Evolutionary conservation across 2,113 vertebrate species (phyloP).

Genomic region (Bos javanicus): DNA sequence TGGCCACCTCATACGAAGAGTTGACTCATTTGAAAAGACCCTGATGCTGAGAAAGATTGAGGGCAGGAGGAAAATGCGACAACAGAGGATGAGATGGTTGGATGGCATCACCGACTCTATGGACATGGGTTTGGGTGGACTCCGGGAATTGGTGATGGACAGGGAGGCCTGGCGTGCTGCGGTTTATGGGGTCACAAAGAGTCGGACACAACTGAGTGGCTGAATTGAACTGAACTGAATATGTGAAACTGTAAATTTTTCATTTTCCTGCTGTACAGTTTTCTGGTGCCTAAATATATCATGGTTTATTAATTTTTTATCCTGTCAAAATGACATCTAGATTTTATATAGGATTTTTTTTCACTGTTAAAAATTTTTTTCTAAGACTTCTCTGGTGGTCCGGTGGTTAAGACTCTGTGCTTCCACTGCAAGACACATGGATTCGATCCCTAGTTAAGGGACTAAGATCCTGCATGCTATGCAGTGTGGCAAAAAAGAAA

Average conservation of each 20-base stretch:
- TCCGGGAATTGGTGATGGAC: no score
- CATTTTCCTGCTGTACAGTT: not conserved
- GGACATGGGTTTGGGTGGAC: no score
- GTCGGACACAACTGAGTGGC: fast-evolving
- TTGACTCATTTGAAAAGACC: no score
- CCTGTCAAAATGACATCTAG: not conserved
- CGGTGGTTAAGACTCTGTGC: not conserved
- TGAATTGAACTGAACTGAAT: not conserved
- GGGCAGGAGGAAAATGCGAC: no score
- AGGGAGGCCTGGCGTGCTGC: not conserved
- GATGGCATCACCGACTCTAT: no score
- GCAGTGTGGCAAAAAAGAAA: not conserved
- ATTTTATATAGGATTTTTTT: not conserved
- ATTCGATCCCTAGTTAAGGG: not conserved
- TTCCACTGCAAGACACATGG: fast-evolving
- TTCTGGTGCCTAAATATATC: not conserved
- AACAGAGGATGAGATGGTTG: no score
- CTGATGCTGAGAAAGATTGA: no score
- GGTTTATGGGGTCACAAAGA: not conserved
- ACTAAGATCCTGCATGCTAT: not conserved
- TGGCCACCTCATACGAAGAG: no score
- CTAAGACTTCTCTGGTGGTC: not conserved
- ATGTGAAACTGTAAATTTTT: not conserved
- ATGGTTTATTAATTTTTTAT: not conserved
- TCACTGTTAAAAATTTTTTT: not conserved